A percentile compares a stretch with the other conserved stretches of the same genome.
These are phyloP conservation scores for Mesorhabditis spiculigera DNA, from an alignment of 2,888 invertebrate species.

Conservation along the genomic window DNA sequence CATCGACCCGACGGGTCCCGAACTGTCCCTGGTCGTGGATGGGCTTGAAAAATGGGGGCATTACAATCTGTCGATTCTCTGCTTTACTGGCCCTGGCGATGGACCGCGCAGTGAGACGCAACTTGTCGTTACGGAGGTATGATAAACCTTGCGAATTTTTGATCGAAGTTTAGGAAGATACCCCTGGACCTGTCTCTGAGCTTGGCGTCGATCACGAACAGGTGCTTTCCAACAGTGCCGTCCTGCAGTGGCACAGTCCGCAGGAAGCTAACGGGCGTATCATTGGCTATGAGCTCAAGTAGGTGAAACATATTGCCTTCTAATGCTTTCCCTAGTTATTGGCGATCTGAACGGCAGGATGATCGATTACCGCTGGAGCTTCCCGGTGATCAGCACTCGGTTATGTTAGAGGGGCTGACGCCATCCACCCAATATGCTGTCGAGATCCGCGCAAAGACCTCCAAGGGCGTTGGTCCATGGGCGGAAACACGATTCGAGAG, in stretches of 20 bases:
- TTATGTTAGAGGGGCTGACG: slow-evolving; percentile 61
- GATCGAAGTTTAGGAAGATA: slow-evolving; percentile 71
- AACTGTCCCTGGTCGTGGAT: slow-evolving; percentile 23
- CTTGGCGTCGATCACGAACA: slow-evolving; percentile 27
- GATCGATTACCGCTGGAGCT: slow-evolving; percentile 37
- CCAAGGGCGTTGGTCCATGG: slow-evolving; percentile 74
- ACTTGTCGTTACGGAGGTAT: slow-evolving; percentile 71
- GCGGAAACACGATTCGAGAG: slow-evolving; percentile 86
- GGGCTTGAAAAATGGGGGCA: slow-evolving; percentile 64
- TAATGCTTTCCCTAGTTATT: slow-evolving; percentile 28
- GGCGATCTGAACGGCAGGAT: slow-evolving; percentile 33
- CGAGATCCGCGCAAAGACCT: slow-evolving; percentile 67
- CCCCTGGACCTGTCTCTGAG: slow-evolving; percentile 24
- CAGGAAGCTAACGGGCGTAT: slow-evolving; percentile 79
- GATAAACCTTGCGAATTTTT: neutral
- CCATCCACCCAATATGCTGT: slow-evolving; percentile 87
- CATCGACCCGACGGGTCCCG: slow-evolving; percentile 26
- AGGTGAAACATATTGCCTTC: slow-evolving; percentile 1
- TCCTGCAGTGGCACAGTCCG: slow-evolving; percentile 85
- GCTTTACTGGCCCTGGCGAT: slow-evolving; percentile 93
- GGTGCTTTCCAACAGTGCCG: slow-evolving; percentile 85
- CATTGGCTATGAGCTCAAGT: slow-evolving; percentile 11
- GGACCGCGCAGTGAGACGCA: slow-evolving; percentile 78
- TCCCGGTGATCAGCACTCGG: slow-evolving; percentile 28
- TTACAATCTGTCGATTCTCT: slow-evolving; percentile 88